Evolutionary conservation across 2,113 vertebrate genomes (phyloP), one percentile per base, ranked within the genome.

Genomic region (Paratilapia polleni): DNA sequence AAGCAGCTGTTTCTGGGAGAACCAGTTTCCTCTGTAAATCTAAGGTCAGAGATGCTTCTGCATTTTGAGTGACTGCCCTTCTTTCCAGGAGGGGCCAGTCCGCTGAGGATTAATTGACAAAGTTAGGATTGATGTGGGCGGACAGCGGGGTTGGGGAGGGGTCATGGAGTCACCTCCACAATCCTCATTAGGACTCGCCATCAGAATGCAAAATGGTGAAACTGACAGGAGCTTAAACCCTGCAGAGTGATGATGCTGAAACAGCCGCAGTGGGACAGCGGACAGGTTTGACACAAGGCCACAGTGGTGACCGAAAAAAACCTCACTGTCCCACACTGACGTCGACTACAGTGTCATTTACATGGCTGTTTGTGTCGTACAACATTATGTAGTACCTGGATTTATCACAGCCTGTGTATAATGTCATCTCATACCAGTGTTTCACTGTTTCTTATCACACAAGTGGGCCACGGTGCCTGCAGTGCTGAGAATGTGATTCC

Each of bases 101-200:
- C 77, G 0, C 62, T 6, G 77, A 89, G 78, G 86, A 84, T 91
- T 91, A 68, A 81, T 47, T 84, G 86, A 87, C 88, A 88, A 78
- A 36, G 13, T 89, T 81, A 78, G 85, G 90, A 94, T 84, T 88
- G 89, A 94, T 85, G 90, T 26, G 73, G 64, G 59, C 24, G n/a
- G 90, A 90, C 73, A 68, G 85, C 8, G n/a, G 59, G 54, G 74
- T 2, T 17, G 13, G 4, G 5, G 17, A 12, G 54, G 58, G 54
- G 63, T 74, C 38, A 28, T 9, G 4, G 34, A 61, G 84, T 90
- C 87, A 88, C 76, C 90, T 82, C 91, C 70, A 34, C 38, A 22
- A 59, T 88, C 57, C 75, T 89, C 88, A 57, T 84, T 82, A 90
- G 73, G 78, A 82, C 20, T 56, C 38, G 5, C 31, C 17, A 8